Percentiles rank a stretch among this genome's conserved stretches.
Evolutionary conservation across 1,140 invertebrate species (phyloP).

Genomic region (Melanaphis sacchari): DNA sequence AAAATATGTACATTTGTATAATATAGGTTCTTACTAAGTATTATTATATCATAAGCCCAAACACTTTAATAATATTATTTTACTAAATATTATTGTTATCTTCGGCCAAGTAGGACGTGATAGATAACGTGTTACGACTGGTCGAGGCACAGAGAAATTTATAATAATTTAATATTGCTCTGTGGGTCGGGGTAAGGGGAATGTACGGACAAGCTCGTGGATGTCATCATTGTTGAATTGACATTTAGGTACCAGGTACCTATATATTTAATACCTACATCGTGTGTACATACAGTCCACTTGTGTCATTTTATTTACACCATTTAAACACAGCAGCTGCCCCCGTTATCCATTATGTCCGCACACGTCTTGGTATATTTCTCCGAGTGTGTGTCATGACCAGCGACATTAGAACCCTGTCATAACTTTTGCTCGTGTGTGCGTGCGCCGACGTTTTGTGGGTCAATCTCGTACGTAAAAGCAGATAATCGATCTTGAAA

Average conservation of each 20-base stretch:
- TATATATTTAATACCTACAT: neutral
- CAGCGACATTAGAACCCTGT: constrained; percentile 13
- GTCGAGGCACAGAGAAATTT: neutral
- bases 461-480: constrained; percentile 34
- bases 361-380: neutral
- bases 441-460: neutral
- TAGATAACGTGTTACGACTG: neutral
- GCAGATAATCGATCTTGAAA: constrained; percentile 42
- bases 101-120: neutral
- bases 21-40: no score
- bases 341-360: constrained; percentile 30
- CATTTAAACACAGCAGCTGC: neutral
- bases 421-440: neutral
- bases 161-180: no score
- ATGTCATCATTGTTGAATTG: neutral
- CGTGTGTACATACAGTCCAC: neutral
- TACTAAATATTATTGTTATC: neutral
- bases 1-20: no score
- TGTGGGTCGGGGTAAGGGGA: no score
- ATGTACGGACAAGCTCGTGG: neutral
- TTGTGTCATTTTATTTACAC: constrained; percentile 47
- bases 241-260: neutral
- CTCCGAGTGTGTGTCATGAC: constrained; percentile 26
- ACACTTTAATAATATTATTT: neutral
- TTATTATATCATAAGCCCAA: neutral